Evolutionary conservation across 2,888 invertebrate genomes (phyloP).

Genomic region (Metellina segmentata): DNA sequence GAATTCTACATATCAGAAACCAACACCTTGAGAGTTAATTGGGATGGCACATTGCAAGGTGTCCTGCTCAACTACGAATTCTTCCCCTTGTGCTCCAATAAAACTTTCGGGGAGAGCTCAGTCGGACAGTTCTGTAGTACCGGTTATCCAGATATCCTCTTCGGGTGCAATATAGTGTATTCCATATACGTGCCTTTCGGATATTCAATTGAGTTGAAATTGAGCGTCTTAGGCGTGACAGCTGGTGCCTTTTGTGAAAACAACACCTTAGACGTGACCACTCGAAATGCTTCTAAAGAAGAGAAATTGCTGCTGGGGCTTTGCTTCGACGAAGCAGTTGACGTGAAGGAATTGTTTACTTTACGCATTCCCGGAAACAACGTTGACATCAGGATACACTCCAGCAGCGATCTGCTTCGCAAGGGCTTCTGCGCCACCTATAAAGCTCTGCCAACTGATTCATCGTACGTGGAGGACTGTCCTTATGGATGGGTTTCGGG

Average conservation of each 20-base stretch:
- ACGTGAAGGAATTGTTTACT: constrained; percentile 7
- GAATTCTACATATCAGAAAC: constrained; percentile 73
- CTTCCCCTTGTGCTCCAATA: constrained; percentile 56
- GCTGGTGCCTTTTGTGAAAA: constrained; percentile 62
- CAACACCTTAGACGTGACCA: constrained; percentile 32
- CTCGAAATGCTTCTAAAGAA: not conserved
- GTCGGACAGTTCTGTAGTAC: constrained; percentile 63
- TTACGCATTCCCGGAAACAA: constrained; percentile 29
- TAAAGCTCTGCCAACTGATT: constrained; percentile 73
- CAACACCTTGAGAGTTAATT: constrained; percentile 47
- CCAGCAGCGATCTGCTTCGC: not conserved
- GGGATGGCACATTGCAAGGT: constrained; percentile 33
- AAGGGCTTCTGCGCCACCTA: constrained; percentile 74
- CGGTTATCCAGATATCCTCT: constrained; percentile 64
- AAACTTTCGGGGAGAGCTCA: constrained; percentile 44
- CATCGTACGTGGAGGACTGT: constrained; percentile 81
- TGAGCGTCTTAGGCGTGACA: constrained; percentile 55
- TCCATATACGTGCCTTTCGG: constrained; percentile 74
- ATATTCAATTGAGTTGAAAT: constrained; percentile 61
- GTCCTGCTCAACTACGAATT: constrained; percentile 62
- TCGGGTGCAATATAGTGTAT: constrained; percentile 55
- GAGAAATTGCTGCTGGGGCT: constrained; percentile 41
- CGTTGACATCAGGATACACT: constrained; percentile 3
- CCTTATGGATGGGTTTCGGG: constrained; percentile 87
- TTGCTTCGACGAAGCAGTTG: constrained; percentile 24